A percentile compares a stretch with the other conserved stretches of the same genome.
phyloP scores from a whole-genome alignment of 2,797 vertebrate species.

The Jordanella pulchra region DNA sequence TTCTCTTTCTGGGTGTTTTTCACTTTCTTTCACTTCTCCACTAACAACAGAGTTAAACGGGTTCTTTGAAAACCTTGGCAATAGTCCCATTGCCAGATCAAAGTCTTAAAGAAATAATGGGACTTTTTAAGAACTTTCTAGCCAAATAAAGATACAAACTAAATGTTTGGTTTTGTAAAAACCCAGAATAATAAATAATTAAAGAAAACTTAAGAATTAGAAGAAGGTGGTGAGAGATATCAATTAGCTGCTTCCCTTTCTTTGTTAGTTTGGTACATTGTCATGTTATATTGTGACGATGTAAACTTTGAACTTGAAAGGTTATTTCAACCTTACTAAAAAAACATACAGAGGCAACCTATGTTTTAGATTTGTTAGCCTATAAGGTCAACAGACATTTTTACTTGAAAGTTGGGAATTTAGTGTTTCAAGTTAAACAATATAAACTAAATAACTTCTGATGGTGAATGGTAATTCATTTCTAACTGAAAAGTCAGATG shows the following conservation, averaged over 20 bases:
- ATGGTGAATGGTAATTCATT: too few relatives aligned
- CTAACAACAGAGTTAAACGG: conserved; percentile 8
- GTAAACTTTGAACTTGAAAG: neutral
- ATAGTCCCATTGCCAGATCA: conserved; percentile 6
- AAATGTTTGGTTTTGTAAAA: neutral
- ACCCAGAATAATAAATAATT: neutral
- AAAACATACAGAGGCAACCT: neutral
- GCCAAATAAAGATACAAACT: neutral
- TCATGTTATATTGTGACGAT: neutral
- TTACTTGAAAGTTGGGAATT: neutral
- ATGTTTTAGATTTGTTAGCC: neutral
- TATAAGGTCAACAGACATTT: neutral
- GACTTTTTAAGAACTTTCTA: conserved; percentile 22
- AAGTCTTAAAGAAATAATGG: conserved; percentile 24
- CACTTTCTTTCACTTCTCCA: neutral
- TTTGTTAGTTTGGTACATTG: neutral
- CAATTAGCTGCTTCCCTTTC: neutral
- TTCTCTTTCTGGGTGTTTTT: neutral
- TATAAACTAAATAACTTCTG: neutral
- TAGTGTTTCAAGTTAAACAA: neutral
- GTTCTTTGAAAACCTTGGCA: conserved; percentile 14
- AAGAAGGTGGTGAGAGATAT: neutral
- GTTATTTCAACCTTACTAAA: neutral
- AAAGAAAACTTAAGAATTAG: too few relatives aligned
- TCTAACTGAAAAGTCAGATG: neutral